Base-by-base conservation (phyloP, 2,113 vertebrate genomes). In the Coturnix japonica region DNA sequence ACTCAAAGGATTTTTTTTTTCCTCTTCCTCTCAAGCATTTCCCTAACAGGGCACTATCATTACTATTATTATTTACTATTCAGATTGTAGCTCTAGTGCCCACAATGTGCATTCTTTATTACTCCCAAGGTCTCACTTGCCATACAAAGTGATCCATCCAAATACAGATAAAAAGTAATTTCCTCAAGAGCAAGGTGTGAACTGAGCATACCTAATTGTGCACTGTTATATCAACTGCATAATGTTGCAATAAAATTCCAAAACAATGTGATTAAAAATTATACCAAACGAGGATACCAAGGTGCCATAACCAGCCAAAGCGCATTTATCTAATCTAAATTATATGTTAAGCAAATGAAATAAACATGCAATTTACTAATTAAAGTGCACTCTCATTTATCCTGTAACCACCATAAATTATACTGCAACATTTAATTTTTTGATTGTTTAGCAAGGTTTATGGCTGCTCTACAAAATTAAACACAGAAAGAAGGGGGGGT, bases 221-320 rank as follows among this genome's bases (percentile, higher is more conserved):
- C 90, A 94, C 67, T 79, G 88, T 93, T 96, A 93, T 85, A 96
- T 90, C 85, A 96, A 91, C 96, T 91, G 91, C 91, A 93, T 92
- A 97, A 97, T 96, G 95, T 75, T 96, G 92, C 95, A 97, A 98
- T 97, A 97, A 97, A 97, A 98, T 95, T 97, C 96, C 91, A 95
- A 96, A 97, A 97, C 97, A 97, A 97, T 96, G 93, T 96, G 94
- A 97, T 97, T 95, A 97, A 97, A 97, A 97, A 98, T 97, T 97
- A 97, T 90, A 96, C 78, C 51, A 79, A 93, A 95, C 31, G 93
- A 96, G 95, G 85, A 96, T 93, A 97, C 95, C 95, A 93, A 95
- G 96, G 96, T 95, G 96, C 96, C 94, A 96, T 95, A 95, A 85
- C 94, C 97, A 97, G 91, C 95, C 91, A 94, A 96, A 95, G 89